Conservation (phyloP, 2,888 invertebrate genomes). For the Dicyrtomina minuta region DNA sequence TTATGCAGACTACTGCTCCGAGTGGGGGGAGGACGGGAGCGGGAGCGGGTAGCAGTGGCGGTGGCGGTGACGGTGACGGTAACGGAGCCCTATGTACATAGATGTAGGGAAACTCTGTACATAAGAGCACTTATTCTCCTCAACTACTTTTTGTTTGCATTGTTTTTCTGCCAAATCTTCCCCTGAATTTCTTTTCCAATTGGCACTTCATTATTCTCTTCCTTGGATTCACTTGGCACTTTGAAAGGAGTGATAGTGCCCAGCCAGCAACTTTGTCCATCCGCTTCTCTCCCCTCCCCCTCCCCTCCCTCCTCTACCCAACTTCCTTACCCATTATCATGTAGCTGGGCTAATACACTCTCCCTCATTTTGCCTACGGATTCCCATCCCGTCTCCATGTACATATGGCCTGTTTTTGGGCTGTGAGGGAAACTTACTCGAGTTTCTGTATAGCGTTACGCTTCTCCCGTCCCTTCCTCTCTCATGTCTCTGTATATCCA, state of each 20-base stretch:
- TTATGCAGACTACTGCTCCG: background rate
- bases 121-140: background rate
- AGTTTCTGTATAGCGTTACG: too few species aligned
- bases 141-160: slow-evolving; percentile 37
- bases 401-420: too few species aligned
- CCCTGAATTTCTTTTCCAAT: slow-evolving; percentile 22
- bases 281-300: background rate
- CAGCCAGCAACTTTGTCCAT: slow-evolving; percentile 25
- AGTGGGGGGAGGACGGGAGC: background rate
- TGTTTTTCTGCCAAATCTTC: slow-evolving; percentile 32
- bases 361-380: background rate
- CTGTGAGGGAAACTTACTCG: too few species aligned
- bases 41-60: too few species aligned
- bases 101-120: background rate
- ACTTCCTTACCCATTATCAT: background rate
- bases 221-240: slow-evolving; percentile 26
- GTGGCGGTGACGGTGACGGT: too few species aligned
- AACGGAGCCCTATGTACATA: too few species aligned
- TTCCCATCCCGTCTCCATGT: too few species aligned
- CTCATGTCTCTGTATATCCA: too few species aligned
- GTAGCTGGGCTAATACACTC: background rate
- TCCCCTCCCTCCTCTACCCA: background rate
- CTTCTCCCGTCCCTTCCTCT: too few species aligned
- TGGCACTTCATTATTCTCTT: slow-evolving; percentile 45
- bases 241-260: slow-evolving; percentile 26